These are phyloP conservation scores for Alca torda DNA, from an alignment of 2,797 vertebrate species.

Conservation along the genomic window DNA sequence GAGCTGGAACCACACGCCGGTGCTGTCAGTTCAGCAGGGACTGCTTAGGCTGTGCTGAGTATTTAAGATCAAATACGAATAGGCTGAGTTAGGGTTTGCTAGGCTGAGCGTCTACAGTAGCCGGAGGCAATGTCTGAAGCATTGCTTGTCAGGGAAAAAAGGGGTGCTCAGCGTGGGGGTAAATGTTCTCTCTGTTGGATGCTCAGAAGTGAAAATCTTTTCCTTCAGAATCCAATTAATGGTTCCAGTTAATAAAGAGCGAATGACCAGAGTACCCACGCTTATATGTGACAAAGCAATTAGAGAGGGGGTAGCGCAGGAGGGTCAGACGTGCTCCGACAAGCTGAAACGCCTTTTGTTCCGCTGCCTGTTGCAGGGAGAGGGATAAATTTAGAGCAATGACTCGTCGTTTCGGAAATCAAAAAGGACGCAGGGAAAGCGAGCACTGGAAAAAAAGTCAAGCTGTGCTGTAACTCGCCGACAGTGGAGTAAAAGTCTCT, in stretches of 20 bases:
- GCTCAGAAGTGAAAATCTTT: not conserved
- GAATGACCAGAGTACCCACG: not conserved
- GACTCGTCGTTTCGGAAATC: not conserved
- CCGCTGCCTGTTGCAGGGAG: not conserved
- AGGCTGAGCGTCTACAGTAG: not conserved
- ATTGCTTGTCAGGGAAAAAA: not conserved
- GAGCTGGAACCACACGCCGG: not conserved
- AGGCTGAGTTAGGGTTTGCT: not conserved
- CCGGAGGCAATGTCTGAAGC: not conserved
- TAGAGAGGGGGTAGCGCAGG: not conserved
- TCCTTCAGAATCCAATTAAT: constrained; percentile 20
- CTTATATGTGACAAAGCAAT: not conserved
- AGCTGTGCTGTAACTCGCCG: not conserved
- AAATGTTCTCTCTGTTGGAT: constrained; percentile 32
- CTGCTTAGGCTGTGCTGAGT: not conserved
- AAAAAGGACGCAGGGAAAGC: not conserved
- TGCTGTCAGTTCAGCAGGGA: not conserved
- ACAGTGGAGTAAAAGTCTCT: not conserved
- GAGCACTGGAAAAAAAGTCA: not conserved
- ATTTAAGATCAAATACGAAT: not conserved
- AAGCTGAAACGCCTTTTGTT: constrained; percentile 16
- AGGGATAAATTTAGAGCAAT: not conserved
- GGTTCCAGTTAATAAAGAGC: constrained; percentile 27
- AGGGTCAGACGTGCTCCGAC: not conserved
- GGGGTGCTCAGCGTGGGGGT: not conserved